Percentiles rank a stretch among this genome's conserved stretches.
Conservation (phyloP, 2,888 invertebrate genomes). For the Hydrotaea diabolus region DNA sequence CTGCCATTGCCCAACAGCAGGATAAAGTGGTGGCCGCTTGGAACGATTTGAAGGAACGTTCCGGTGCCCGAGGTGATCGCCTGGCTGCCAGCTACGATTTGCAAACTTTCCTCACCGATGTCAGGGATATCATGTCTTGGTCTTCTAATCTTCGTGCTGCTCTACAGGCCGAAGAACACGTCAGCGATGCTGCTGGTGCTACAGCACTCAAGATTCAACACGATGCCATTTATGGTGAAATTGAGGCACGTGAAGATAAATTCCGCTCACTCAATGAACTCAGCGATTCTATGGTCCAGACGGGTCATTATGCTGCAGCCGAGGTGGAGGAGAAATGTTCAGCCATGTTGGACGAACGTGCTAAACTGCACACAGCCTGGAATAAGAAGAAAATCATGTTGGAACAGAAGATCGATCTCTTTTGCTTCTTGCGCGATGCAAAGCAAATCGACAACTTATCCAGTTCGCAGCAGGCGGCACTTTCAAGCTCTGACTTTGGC, state of each 20-base stretch:
- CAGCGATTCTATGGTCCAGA: constrained; percentile 91
- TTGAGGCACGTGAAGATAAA: constrained; percentile 92
- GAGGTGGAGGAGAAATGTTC: constrained; percentile 91
- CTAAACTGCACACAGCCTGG: constrained; percentile 91
- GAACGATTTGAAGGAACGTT: constrained; percentile 91
- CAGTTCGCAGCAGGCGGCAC: constrained; percentile 91
- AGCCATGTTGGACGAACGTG: constrained; percentile 89
- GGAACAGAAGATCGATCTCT: constrained; percentile 95
- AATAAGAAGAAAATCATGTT: constrained; percentile 92
- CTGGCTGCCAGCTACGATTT: constrained; percentile 93
- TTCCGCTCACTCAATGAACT: constrained; percentile 88
- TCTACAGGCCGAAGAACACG: constrained; percentile 90
- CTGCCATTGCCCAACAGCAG: constrained; percentile 93
- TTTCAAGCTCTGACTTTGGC: constrained; percentile 87
- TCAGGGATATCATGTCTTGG: constrained; percentile 94
- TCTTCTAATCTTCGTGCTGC: constrained; percentile 88
- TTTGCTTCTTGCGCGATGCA: constrained; percentile 96
- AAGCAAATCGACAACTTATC: constrained; percentile 95
- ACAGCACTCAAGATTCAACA: constrained; percentile 92
- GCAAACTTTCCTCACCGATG: constrained; percentile 93
- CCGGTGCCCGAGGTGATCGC: constrained; percentile 89
- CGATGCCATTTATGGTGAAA: constrained; percentile 90
- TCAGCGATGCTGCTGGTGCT: constrained; percentile 90
- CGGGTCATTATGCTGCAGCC: constrained; percentile 89
- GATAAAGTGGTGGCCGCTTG: constrained; percentile 92